Conservation (phyloP, 1,140 invertebrate species). For the Venturia canescens region DNA sequence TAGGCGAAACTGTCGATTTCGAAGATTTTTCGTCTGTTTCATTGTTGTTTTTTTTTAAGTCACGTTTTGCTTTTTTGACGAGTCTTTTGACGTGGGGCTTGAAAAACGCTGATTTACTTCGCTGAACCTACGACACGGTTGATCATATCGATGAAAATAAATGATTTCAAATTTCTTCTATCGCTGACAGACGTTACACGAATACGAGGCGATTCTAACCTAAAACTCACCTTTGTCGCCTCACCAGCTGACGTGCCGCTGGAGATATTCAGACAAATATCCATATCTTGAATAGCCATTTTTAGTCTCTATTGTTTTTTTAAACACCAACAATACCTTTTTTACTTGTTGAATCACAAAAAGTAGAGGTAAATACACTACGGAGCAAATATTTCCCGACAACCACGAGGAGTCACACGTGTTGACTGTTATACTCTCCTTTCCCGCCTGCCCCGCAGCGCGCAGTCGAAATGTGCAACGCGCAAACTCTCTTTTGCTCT, state of each 20-base stretch:
- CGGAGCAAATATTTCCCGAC: too few species aligned
- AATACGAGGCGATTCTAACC: conserved; percentile 45
- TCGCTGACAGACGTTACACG: too few species aligned
- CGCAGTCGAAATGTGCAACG: too few species aligned
- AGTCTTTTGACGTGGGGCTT: conserved; percentile 50
- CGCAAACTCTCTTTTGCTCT: too few species aligned
- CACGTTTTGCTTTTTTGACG: neutral
- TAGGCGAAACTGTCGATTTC: neutral
- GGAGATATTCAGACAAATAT: conserved; percentile 68
- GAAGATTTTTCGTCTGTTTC: neutral
- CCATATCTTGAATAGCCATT: conserved; percentile 63
- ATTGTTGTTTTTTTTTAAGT: neutral
- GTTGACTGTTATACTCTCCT: too few species aligned
- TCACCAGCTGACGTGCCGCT: neutral
- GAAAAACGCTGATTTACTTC: conserved; percentile 46
- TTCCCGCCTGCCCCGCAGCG: too few species aligned
- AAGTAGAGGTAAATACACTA: too few species aligned
- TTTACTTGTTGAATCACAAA: neutral
- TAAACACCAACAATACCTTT: too few species aligned
- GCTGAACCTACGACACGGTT: neutral
- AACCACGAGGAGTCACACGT: too few species aligned
- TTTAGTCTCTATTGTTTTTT: too few species aligned
- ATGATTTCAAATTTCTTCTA: neutral
- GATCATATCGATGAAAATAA: neutral
- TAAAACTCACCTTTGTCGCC: conserved; percentile 60